Evolutionary conservation across 2,797 vertebrate species (phyloP).

Genomic region (Hemitrygon akajei): DNA sequence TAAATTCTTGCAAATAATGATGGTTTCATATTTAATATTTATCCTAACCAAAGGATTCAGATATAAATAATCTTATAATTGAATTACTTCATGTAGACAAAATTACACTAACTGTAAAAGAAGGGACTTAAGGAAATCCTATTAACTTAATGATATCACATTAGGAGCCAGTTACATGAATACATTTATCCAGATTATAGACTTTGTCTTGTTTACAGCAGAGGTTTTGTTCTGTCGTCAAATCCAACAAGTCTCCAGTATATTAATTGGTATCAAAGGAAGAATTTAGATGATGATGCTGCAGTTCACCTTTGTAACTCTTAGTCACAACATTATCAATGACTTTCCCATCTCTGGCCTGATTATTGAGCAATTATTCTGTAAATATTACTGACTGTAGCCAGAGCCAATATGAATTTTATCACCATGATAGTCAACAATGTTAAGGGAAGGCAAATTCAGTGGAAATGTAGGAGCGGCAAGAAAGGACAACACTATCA

Average conservation of each 20-base stretch:
- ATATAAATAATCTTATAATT: slow-evolving; percentile 32
- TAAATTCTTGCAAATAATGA: slow-evolving; percentile 7
- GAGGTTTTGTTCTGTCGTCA: slow-evolving; percentile 15
- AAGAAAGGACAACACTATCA: too few relatives aligned
- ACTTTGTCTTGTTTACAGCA: slow-evolving; percentile 35
- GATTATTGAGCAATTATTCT: neutral
- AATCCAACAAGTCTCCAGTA: neutral
- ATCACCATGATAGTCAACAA: neutral
- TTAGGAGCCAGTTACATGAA: slow-evolving; percentile 34
- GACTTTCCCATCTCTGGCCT: neutral
- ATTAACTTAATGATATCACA: slow-evolving; percentile 37
- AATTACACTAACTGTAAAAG: slow-evolving; percentile 20
- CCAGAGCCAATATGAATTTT: neutral
- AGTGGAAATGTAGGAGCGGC: neutral
- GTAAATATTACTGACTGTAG: neutral
- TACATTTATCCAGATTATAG: slow-evolving; percentile 35
- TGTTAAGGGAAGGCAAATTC: neutral
- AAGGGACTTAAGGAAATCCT: slow-evolving; percentile 14
- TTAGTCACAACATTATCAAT: neutral
- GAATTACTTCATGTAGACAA: slow-evolving; percentile 31
- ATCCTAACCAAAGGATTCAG: slow-evolving; percentile 12
- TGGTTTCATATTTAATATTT: slow-evolving; percentile 2
- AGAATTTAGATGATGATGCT: neutral
- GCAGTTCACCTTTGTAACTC: neutral
- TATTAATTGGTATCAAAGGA: slow-evolving; percentile 2